Percentiles rank a stretch among this genome's conserved stretches.
Conservation (phyloP, 2,113 vertebrate species). For the Sarotherodon lohbergeri region DNA sequence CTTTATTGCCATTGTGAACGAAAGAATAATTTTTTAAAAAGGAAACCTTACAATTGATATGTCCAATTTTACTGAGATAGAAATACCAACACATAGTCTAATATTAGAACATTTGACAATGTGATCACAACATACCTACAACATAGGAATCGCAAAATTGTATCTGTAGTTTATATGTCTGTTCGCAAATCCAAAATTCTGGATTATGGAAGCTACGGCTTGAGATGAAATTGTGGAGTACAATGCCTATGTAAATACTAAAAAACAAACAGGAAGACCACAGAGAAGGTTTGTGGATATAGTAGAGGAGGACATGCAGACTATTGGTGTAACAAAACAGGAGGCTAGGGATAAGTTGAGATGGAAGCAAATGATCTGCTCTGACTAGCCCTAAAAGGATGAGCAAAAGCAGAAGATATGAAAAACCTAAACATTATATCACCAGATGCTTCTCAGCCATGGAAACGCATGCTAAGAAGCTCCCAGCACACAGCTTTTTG, state of each 20-base stretch:
- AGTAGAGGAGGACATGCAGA: not conserved
- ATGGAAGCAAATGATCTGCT: not conserved
- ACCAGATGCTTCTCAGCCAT: not conserved
- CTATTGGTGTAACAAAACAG: not conserved
- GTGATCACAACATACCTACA: not conserved
- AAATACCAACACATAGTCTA: not conserved
- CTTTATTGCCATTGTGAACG: not conserved
- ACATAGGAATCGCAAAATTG: not conserved
- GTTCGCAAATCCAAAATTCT: not conserved
- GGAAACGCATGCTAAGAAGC: rapidly evolving
- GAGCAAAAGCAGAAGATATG: not conserved
- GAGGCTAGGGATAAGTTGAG: not conserved
- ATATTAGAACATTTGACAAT: not conserved
- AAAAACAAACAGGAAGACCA: not conserved
- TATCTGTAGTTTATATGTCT: not conserved
- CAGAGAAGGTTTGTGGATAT: not conserved
- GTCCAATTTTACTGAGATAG: not conserved
- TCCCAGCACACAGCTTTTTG: not conserved
- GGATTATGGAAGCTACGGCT: not conserved
- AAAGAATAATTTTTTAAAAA: not conserved
- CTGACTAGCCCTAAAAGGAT: not conserved
- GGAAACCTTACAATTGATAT: not conserved
- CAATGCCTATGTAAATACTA: not conserved
- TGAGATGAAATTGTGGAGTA: not conserved
- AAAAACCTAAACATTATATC: not conserved